A percentile compares a stretch with the other conserved stretches of the same genome.
These are phyloP conservation scores for Daphoenositta chrysoptera DNA, from an alignment of 2,113 vertebrate species.

Conservation along the genomic window DNA sequence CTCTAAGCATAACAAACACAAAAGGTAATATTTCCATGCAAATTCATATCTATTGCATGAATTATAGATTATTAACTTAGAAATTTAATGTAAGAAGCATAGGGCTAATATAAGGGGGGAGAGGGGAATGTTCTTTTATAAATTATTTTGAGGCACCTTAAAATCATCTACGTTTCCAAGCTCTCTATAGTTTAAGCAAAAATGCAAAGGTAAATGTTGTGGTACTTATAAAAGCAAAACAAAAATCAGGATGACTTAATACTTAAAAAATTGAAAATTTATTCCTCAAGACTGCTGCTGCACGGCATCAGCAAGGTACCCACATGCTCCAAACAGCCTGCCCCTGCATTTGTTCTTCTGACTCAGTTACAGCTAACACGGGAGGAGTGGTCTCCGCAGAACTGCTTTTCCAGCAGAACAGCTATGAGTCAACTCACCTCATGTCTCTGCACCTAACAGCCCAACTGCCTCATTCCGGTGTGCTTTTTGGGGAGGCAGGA, in stretches of 20 bases:
- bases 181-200: not conserved
- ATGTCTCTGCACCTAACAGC: not conserved
- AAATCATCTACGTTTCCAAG: not conserved
- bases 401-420: not conserved
- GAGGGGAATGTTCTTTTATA: accelerated
- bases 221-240: not conserved
- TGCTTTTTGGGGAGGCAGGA: not conserved
- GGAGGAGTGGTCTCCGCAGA: not conserved
- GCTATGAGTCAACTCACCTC: not conserved
- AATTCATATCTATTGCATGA: not conserved
- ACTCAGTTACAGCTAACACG: not conserved
- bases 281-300: not conserved
- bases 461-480: accelerated
- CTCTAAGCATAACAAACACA: not conserved
- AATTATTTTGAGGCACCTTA: not conserved
- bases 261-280: not conserved
- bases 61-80: not conserved
- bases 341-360: not conserved
- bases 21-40: not conserved
- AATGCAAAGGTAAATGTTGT: not conserved
- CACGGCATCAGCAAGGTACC: not conserved
- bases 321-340: not conserved
- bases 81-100: not conserved
- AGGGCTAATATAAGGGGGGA: not conserved
- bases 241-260: not conserved